Evolutionary conservation across 1,140 invertebrate genomes (phyloP).

Genomic region (Bombyx mandarina): DNA sequence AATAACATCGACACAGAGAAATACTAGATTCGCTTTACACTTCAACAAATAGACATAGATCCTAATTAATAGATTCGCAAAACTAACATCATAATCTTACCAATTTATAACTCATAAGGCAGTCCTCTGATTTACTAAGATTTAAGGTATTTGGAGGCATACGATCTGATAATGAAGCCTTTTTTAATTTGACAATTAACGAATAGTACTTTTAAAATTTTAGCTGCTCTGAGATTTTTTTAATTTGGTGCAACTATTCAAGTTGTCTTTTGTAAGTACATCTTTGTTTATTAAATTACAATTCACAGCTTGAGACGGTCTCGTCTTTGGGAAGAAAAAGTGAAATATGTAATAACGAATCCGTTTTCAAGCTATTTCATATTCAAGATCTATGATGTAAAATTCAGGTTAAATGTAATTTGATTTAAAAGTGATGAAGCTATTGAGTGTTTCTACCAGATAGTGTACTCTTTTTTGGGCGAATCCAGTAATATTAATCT

Average conservation of each 20-base stretch:
- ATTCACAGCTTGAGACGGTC: too few species aligned
- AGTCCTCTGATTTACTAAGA: not conserved
- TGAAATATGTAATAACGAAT: too few species aligned
- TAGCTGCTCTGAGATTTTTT: too few species aligned
- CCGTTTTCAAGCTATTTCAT: too few species aligned
- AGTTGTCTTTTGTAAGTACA: too few species aligned
- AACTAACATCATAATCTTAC: not conserved
- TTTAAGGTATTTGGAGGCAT: not conserved
- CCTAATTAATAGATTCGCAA: not conserved
- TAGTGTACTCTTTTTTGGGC: not conserved
- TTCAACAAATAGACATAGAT: not conserved
- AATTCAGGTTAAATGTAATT: not conserved
- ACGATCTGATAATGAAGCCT: too few species aligned
- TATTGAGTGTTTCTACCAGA: not conserved
- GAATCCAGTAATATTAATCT: not conserved
- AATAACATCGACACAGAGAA: slow-evolving; percentile 9
- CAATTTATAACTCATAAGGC: not conserved
- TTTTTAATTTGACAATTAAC: too few species aligned
- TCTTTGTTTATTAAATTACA: too few species aligned
- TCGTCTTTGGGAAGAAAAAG: too few species aligned
- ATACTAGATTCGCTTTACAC: not conserved
- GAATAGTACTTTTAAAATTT: too few species aligned
- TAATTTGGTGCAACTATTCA: too few species aligned
- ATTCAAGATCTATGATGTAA: not conserved
- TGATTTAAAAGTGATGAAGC: not conserved